Conservation (phyloP, 2,888 invertebrate genomes). For the Hydrotaea cyrtoneurina region DNA sequence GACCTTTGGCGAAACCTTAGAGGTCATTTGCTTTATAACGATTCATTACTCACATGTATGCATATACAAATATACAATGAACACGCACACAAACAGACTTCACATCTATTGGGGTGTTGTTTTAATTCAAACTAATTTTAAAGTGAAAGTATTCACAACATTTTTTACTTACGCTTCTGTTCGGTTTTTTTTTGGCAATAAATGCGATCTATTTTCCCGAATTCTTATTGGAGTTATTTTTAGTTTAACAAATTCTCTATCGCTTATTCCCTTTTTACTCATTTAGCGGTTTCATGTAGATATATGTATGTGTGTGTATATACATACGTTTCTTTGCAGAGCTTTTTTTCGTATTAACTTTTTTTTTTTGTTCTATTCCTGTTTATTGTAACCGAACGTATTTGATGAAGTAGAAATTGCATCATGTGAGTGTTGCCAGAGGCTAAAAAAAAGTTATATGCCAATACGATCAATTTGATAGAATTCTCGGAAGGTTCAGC, state of each 20-base stretch:
- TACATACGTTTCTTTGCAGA: no score
- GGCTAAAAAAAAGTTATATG: constrained; percentile 25
- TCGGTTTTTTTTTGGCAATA: neutral
- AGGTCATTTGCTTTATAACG: constrained; percentile 71
- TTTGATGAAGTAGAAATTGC: constrained; percentile 35
- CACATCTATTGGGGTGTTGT: neutral
- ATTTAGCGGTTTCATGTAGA: neutral
- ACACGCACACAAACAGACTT: neutral
- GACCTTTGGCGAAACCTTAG: constrained; percentile 75
- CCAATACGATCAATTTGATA: no score
- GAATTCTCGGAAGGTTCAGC: no score
- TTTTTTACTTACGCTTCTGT: constrained; percentile 1
- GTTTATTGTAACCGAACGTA: neutral
- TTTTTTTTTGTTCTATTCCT: neutral
- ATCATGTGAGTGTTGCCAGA: neutral
- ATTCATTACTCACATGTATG: neutral
- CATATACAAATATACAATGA: neutral
- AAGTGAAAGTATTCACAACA: constrained; percentile 16
- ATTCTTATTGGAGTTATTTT: constrained; percentile 23
- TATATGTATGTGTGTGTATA: neutral
- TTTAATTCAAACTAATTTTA: neutral
- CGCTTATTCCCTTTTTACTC: neutral
- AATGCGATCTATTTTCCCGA: neutral
- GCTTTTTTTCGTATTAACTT: neutral
- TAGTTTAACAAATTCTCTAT: constrained; percentile 12